Conservation (phyloP, 2,888 invertebrate species). For the Elysia crispata region DNA sequence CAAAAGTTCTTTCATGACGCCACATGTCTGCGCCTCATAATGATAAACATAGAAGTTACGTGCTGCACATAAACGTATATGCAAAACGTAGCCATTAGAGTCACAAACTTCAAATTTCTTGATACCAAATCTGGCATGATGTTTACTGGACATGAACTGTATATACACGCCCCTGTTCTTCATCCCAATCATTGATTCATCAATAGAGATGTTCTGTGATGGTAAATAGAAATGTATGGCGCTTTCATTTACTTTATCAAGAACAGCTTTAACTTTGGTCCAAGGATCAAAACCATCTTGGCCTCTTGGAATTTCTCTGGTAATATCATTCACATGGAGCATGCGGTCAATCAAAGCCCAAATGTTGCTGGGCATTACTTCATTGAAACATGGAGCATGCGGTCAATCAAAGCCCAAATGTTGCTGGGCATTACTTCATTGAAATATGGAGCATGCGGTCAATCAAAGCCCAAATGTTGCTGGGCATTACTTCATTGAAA, state of each 20-base stretch:
- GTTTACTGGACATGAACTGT: not conserved
- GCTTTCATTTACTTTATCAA: no score
- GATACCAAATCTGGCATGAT: not conserved
- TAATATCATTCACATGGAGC: conserved; percentile 11
- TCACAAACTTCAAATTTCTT: not conserved
- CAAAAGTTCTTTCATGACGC: not conserved
- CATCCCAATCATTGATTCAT: not conserved
- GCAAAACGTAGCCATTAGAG: not conserved
- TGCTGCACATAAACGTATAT: not conserved
- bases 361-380: no score
- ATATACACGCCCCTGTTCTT: not conserved
- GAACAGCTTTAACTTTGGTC: no score
- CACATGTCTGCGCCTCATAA: not conserved
- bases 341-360: conserved; percentile 21
- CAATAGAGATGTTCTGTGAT: not conserved
- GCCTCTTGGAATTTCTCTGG: no score
- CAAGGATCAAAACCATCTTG: no score
- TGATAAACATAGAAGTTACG: not conserved
- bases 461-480: no score
- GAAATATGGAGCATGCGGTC: no score
- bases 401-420: no score
- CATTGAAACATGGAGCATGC: no score
- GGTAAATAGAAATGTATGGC: not conserved
- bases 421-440: no score
- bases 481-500: no score